Base-by-base conservation (phyloP, 2,113 vertebrate species). In the Tychaedon coryphoeus region DNA sequence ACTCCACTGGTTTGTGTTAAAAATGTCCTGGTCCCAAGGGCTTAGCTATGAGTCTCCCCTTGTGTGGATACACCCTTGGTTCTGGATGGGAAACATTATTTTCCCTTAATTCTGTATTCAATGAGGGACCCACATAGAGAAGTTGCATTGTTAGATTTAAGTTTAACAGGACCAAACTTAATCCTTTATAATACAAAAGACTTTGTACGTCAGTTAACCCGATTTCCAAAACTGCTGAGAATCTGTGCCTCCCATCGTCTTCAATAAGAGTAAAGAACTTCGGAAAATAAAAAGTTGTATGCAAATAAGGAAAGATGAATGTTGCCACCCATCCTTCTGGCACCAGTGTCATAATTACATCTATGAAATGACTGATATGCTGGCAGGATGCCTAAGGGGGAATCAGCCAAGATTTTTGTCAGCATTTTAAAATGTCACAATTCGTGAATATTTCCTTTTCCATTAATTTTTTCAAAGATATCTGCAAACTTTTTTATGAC, bases 281-380 rank as follows among this genome's bases (percentile, higher is more conserved):
- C 38, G 65, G 26, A 83, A 94, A 93, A 83, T 53, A 88, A 93
- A 53, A 90, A 47, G 17, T 86, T 83, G 47, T 50, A 96, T 80
- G 94, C 89, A 96, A 95, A 93, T 86, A 77, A 86, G 72, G 43
- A 64, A 86, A 88, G 86, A 92, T 14, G 1, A 64, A 20, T 26
- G 62, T 86, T 92, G 38, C 82, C 79, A 83, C 94, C 82, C 79
- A 86, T 92, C 91, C 83, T 93, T 79, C 90, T 86, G 86, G 91
- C 86, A 93, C 38, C 58, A 80, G 48, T n/a, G 70, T 66, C 60
- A 43, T 83, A 93, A 93, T 90, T 73, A 88, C 16, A 12, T 15
- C 24, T 70, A 29, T 40, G 69, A 94, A 88, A 91, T 88, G 42
- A 60, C 60, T 67, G 92, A 93, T 93, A 90, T 54, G 38, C 38